Conservation (phyloP, 2,888 invertebrate species). For the Listrodromus nycthemerus region DNA sequence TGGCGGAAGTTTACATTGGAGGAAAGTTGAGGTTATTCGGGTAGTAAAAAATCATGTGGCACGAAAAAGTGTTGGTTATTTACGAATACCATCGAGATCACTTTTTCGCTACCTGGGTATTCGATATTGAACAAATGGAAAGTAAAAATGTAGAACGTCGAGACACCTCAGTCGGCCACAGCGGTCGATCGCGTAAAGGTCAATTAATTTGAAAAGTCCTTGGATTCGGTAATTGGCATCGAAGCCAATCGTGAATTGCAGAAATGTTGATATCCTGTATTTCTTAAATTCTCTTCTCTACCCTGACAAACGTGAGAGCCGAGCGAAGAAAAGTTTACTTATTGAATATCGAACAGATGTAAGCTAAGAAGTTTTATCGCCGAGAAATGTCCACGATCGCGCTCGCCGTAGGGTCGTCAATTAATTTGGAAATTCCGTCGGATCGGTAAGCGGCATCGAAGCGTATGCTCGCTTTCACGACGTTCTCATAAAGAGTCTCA, state of each 20-base stretch:
- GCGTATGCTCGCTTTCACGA: background rate
- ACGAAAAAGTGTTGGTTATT: no score
- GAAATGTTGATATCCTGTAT: background rate
- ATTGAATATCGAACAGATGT: background rate
- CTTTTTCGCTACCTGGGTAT: background rate
- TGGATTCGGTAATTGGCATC: background rate
- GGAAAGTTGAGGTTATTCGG: background rate
- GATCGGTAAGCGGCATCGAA: background rate
- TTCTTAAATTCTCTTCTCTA: background rate
- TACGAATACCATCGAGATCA: no score
- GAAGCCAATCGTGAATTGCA: background rate
- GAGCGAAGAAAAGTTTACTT: background rate
- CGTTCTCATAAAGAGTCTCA: background rate
- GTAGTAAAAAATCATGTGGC: no score
- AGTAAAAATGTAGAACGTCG: background rate
- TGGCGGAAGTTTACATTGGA: background rate
- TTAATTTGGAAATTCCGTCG: background rate
- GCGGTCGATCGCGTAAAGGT: background rate
- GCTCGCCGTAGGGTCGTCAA: background rate
- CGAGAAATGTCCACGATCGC: background rate
- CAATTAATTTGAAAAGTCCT: background rate
- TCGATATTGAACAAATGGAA: background rate
- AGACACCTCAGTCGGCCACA: background rate
- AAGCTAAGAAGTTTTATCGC: background rate
- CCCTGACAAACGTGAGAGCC: background rate